Conservation (phyloP, 1,140 invertebrate genomes). For the Lucilia cuprina region DNA sequence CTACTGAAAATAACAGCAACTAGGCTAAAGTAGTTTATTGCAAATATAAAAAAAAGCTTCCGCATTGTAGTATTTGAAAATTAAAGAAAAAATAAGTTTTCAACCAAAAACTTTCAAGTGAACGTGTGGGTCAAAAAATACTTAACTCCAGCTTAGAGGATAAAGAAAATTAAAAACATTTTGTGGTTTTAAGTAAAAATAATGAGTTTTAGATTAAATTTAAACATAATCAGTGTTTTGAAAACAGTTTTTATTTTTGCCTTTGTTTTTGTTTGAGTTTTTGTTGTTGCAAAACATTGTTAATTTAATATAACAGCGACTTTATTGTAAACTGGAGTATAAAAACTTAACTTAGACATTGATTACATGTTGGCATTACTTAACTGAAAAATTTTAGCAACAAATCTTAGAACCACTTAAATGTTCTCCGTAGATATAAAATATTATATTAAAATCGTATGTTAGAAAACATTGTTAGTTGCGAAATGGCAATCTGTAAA, state of each 20-base stretch:
- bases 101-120: neutral
- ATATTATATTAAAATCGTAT: too few species aligned
- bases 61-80: neutral
- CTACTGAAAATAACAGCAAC: neutral
- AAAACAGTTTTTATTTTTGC: neutral
- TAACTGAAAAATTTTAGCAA: too few species aligned
- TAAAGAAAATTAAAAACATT: slow-evolving; percentile 20
- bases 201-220: slow-evolving; percentile 30
- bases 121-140: slow-evolving; percentile 23
- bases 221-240: slow-evolving; percentile 3
- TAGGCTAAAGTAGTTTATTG: neutral
- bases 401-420: too few species aligned
- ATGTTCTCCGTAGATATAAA: too few species aligned
- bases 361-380: too few species aligned
- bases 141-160: neutral
- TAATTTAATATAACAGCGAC: too few species aligned
- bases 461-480: too few species aligned
- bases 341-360: too few species aligned
- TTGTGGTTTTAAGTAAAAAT: slow-evolving; percentile 15
- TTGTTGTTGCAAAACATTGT: too few species aligned
- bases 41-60: neutral
- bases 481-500: too few species aligned
- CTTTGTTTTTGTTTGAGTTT: too few species aligned
- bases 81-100: neutral
- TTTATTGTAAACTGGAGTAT: too few species aligned